Evolutionary conservation across 2,113 vertebrate species (phyloP).

Genomic region (Grallaria varia): DNA sequence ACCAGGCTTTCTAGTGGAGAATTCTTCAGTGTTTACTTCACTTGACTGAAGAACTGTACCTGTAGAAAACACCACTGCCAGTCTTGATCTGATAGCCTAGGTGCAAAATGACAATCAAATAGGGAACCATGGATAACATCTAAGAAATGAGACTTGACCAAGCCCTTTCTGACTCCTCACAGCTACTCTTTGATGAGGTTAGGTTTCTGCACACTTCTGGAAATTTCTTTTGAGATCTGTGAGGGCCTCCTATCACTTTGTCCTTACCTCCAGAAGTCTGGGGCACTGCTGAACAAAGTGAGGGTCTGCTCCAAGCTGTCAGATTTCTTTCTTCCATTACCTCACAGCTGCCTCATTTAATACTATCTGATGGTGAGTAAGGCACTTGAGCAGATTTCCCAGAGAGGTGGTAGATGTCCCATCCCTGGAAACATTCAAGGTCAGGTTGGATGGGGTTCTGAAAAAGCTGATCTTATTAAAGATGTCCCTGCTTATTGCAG

Average conservation of each 20-base stretch:
- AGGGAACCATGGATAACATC: background rate
- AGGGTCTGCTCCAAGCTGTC: background rate
- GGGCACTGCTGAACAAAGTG: background rate
- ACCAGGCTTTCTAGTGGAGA: background rate
- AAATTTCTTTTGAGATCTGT: background rate
- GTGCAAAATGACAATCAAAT: background rate
- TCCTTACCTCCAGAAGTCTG: background rate
- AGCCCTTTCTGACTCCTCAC: background rate
- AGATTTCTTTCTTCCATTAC: background rate
- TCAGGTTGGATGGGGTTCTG: background rate
- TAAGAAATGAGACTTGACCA: background rate
- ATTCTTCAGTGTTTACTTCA: background rate
- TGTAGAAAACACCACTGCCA: background rate
- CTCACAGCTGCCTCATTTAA: background rate
- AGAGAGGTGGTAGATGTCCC: background rate
- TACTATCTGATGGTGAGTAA: background rate
- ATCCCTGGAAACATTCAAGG: background rate
- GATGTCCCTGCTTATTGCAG: background rate
- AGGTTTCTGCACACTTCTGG: background rate
- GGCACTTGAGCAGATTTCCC: accelerated
- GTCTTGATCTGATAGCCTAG: background rate
- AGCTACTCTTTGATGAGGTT: background rate
- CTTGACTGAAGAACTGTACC: background rate
- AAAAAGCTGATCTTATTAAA: background rate
- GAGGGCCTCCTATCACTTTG: background rate